Percentiles rank a stretch among this genome's conserved stretches.
phyloP scores from a whole-genome alignment of 2,888 invertebrate genomes.

The Dasypolia templi region DNA sequence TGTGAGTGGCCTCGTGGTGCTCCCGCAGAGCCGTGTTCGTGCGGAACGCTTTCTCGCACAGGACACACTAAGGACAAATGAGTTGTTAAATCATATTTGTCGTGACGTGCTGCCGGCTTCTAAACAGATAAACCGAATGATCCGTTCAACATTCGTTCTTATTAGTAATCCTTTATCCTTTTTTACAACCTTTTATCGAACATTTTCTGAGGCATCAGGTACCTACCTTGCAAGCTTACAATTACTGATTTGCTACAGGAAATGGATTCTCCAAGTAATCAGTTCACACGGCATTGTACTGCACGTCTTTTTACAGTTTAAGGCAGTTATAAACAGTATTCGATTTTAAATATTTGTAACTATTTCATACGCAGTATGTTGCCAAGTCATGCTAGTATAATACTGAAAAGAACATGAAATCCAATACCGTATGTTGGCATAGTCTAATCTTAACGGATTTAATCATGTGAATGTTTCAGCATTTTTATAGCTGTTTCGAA shows the following conservation, averaged over 20 bases:
- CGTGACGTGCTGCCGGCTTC: neutral
- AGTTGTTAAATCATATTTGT: neutral
- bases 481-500: neutral
- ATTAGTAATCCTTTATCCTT: neutral
- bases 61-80: constrained; percentile 75
- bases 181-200: neutral
- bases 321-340: neutral
- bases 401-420: neutral
- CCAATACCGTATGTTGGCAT: neutral
- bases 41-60: constrained; percentile 87
- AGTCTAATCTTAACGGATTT: neutral
- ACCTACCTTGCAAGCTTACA: neutral
- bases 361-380: no score
- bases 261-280: no score
- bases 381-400: neutral
- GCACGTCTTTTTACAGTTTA: no score
- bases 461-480: neutral
- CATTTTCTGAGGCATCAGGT: neutral
- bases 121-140: neutral
- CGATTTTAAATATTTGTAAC: neutral
- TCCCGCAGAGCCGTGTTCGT: constrained; percentile 86
- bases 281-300: neutral
- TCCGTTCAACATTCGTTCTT: neutral
- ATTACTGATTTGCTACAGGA: no score
- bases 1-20: constrained; percentile 86